Evolutionary conservation across 2,113 vertebrate genomes (phyloP).

Genomic region (Gila orcuttii): DNA sequence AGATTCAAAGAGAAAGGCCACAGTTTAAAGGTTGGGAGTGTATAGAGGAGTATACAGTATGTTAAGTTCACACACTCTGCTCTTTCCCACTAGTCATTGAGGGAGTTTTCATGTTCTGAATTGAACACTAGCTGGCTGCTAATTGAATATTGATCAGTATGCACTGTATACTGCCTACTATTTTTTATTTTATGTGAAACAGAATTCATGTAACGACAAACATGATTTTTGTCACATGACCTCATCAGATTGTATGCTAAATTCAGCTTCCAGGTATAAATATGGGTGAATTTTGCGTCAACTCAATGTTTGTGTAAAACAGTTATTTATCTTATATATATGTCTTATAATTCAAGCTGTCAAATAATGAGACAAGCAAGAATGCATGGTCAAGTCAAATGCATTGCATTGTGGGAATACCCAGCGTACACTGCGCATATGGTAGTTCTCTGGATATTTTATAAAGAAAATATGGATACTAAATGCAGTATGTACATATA

Average conservation of each 20-base stretch:
- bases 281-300: not conserved
- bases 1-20: conserved; percentile 57
- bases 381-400: not conserved
- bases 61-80: too few species aligned
- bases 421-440: not conserved
- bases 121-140: too few species aligned
- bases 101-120: too few species aligned
- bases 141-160: too few species aligned
- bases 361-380: not conserved
- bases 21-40: not conserved
- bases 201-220: not conserved
- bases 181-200: not conserved
- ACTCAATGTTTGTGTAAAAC: not conserved
- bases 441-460: not conserved
- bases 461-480: too few species aligned
- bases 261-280: not conserved
- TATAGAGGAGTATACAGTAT: too few species aligned
- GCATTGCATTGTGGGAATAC: not conserved
- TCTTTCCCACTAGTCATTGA: too few species aligned
- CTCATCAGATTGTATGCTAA: not conserved
- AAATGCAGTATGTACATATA: too few species aligned
- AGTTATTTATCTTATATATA: too few species aligned
- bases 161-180: too few species aligned
- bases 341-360: not conserved
- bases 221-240: not conserved